Evolutionary conservation across 2,888 invertebrate species (phyloP).

Genomic region (Tetragnatha montana): DNA sequence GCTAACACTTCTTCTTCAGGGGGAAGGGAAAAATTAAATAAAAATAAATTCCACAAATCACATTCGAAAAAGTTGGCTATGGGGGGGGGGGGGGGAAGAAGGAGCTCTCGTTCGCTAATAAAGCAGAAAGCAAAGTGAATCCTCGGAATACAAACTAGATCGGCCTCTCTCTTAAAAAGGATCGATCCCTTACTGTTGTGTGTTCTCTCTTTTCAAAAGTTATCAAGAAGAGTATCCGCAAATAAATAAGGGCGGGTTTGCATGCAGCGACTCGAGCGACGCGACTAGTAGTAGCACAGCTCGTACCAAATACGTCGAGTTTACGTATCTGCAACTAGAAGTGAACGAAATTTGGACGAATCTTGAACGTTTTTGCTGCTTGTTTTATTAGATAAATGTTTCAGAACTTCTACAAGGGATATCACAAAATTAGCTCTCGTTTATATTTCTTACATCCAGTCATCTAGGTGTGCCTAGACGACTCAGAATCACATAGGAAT

Average conservation of each 20-base stretch:
- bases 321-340: too few species aligned
- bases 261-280: too few species aligned
- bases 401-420: too few species aligned
- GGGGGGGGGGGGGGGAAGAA: neutral
- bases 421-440: too few species aligned
- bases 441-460: too few species aligned
- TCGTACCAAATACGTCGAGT: too few species aligned
- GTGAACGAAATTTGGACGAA: too few species aligned
- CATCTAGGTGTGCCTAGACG: too few species aligned
- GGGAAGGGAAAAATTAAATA: constrained; percentile 11
- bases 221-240: constrained; percentile 61
- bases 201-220: constrained; percentile 42
- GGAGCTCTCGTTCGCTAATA: constrained; percentile 46
- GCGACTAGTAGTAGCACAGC: too few species aligned
- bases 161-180: constrained; percentile 49
- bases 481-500: too few species aligned
- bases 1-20: constrained; percentile 37
- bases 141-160: constrained; percentile 63
- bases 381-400: too few species aligned
- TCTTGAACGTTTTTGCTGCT: too few species aligned
- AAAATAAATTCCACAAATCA: constrained; percentile 45
- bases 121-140: constrained; percentile 53
- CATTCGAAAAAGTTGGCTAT: constrained; percentile 32
- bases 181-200: constrained; percentile 40
- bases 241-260: constrained; percentile 58